Evolutionary conservation across 2,888 invertebrate genomes (phyloP), one percentile per base, ranked within the genome.

Genomic region (Campoplex capitator): DNA sequence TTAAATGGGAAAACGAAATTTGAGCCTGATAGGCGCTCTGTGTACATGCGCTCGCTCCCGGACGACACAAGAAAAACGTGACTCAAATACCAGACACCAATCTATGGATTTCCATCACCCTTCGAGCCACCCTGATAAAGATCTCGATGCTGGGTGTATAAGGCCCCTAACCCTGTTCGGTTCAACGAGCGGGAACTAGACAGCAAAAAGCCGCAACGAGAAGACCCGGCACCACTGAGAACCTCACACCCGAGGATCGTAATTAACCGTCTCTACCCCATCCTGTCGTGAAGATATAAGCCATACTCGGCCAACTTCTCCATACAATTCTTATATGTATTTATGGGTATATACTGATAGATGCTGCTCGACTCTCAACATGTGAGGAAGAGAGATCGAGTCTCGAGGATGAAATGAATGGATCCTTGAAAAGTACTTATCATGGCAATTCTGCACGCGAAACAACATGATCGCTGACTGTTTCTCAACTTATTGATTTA

Each of bases 221-320:
- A 83, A 83, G 32, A 65, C 88, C 94, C 94, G 95, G 95, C 89
- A 95, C 65, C 83, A 73, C 75, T 73, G 86, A 86, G 82, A 89
- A 76, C 88, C 88, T 89, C 88, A 89, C 89, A 89, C 89, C 88
- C 87, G 73, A 56, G 56, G 83, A 87, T 88, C 85, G 85, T 87
- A 89, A 89, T 89, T 89, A 89, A 89, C 86, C 84, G 73, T 81
- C 85, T 87, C 83, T 81, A 83, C 71, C 83, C 67, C 80, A 80
- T 87, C 73, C 83, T 78, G 81, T 87, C 84, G 80, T 81, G 78
- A 87, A 82, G 78, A 84, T 83, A 81, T 78, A 78, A 85, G 48
- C 80, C 74, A 81, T 77, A 77, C 86, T 86, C 86, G 74, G 77
- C 76, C 78, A 82, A 82, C 83, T 77, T 67, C 68, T 68, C 70